phyloP scores from a whole-genome alignment of 1,140 invertebrate genomes.

The Oryzaephilus surinamensis region DNA sequence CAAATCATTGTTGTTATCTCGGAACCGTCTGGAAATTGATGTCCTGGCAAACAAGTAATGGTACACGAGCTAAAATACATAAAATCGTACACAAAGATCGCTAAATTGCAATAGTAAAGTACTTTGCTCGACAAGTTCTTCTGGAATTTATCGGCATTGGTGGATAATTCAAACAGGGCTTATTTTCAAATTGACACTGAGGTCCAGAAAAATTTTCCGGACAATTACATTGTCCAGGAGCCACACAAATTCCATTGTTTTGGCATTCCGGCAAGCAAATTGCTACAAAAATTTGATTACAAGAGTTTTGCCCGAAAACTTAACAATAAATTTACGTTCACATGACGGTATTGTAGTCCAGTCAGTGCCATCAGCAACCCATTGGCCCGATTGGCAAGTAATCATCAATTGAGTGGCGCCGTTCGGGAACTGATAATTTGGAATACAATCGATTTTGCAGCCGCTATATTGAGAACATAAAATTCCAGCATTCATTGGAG shows the following conservation, averaged over 20 bases:
- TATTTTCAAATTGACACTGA: slow-evolving; percentile 62
- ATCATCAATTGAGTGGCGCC: slow-evolving; percentile 41
- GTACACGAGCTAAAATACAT: slow-evolving; percentile 44
- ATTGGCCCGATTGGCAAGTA: slow-evolving; percentile 43
- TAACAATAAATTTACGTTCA: slow-evolving; percentile 42
- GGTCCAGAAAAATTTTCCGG: slow-evolving; percentile 58
- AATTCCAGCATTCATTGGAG: slow-evolving; percentile 38
- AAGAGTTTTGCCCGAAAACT: neutral
- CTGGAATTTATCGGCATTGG: slow-evolving; percentile 52
- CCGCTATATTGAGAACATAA: slow-evolving; percentile 37
- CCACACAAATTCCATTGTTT: slow-evolving; percentile 68
- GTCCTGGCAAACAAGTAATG: slow-evolving; percentile 47
- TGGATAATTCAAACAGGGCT: slow-evolving; percentile 54
- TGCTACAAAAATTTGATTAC: slow-evolving; percentile 40
- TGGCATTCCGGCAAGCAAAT: slow-evolving; percentile 61
- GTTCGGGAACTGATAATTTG: slow-evolving; percentile 49
- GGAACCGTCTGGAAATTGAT: slow-evolving; percentile 57
- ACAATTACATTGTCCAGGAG: slow-evolving; percentile 60
- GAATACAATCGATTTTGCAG: slow-evolving; percentile 45
- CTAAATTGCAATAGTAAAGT: neutral
- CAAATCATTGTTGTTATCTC: slow-evolving; percentile 49
- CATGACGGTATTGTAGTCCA: slow-evolving; percentile 46
- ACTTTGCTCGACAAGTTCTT: slow-evolving; percentile 45
- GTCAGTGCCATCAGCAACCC: slow-evolving; percentile 43
- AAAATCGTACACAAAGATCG: neutral